Conservation (phyloP, 2,113 vertebrate species). For the Anarrhichthys ocellatus region DNA sequence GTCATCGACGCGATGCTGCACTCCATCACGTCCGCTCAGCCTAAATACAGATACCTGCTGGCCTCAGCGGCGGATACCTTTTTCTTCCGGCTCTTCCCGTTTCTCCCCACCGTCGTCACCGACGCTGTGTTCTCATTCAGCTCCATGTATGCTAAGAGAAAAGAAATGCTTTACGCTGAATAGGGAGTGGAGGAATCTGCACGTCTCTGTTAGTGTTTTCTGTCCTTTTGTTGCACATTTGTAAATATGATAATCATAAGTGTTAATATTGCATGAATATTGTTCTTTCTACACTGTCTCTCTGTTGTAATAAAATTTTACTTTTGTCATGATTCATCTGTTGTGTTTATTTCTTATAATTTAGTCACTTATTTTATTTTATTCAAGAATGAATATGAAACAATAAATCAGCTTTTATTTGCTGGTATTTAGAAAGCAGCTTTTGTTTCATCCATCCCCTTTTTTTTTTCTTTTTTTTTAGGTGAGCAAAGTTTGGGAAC, state of each 20-base stretch:
- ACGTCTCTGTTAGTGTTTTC: not conserved
- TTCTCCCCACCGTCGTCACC: slow-evolving; percentile 56
- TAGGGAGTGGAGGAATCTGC: not conserved
- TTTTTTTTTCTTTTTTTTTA: too few relatives aligned
- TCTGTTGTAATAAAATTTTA: not conserved
- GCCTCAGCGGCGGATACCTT: slow-evolving; percentile 45
- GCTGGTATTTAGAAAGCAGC: too few relatives aligned
- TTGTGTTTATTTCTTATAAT: not conserved
- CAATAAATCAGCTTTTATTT: not conserved
- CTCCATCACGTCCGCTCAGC: slow-evolving; percentile 75
- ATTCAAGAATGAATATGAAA: not conserved
- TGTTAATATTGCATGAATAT: too few relatives aligned
- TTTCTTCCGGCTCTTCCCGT: slow-evolving; percentile 67
- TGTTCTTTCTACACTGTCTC: not conserved
- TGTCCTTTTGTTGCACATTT: not conserved
- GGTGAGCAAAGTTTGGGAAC: too few relatives aligned
- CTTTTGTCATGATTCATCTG: not conserved
- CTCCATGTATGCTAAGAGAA: slow-evolving; percentile 62
- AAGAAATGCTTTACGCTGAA: slow-evolving; percentile 64
- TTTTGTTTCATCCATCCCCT: too few relatives aligned
- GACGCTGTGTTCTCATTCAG: slow-evolving; percentile 70
- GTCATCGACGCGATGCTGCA: slow-evolving; percentile 84
- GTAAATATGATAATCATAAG: not conserved
- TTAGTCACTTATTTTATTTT: not conserved
- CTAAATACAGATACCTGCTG: slow-evolving; percentile 81